phyloP scores from a whole-genome alignment of 2,113 vertebrate genomes.

The Notothenia coriiceps region DNA sequence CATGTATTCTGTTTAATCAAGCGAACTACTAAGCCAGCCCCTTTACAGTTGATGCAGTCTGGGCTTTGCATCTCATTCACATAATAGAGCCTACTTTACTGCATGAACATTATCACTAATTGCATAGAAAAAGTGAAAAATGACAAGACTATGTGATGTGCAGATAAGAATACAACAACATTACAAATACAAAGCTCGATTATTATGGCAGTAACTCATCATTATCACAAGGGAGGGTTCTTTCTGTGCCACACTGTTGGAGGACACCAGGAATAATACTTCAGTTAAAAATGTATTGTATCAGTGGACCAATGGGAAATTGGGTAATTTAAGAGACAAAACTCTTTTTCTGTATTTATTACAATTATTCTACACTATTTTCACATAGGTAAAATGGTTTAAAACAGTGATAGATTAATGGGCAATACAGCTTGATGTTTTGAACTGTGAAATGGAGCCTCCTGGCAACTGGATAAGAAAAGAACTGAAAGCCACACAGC shows the following conservation, averaged over 20 bases:
- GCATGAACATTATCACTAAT: not conserved
- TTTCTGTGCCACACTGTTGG: not conserved
- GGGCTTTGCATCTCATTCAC: not conserved
- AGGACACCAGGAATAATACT: not conserved
- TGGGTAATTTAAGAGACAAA: not conserved
- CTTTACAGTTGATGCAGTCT: not conserved
- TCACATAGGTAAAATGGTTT: not conserved
- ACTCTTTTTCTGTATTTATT: not conserved
- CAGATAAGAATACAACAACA: not conserved
- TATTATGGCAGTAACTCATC: not conserved
- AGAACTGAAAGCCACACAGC: slow-evolving; percentile 35
- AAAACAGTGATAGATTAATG: slow-evolving; percentile 12
- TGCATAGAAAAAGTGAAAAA: not conserved
- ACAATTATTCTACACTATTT: not conserved
- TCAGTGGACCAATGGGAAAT: not conserved
- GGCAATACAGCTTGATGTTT: slow-evolving; percentile 21
- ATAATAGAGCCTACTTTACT: not conserved
- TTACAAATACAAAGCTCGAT: not conserved
- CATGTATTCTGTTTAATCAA: not conserved
- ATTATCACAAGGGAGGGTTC: not conserved
- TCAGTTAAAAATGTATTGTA: not conserved
- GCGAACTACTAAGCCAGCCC: not conserved
- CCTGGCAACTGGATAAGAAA: slow-evolving; percentile 52
- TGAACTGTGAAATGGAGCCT: slow-evolving; percentile 42
- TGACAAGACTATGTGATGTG: not conserved